Evolutionary conservation across 2,113 vertebrate genomes (phyloP), one percentile per base, ranked within the genome.

Genomic region (Malurus melanocephalus): DNA sequence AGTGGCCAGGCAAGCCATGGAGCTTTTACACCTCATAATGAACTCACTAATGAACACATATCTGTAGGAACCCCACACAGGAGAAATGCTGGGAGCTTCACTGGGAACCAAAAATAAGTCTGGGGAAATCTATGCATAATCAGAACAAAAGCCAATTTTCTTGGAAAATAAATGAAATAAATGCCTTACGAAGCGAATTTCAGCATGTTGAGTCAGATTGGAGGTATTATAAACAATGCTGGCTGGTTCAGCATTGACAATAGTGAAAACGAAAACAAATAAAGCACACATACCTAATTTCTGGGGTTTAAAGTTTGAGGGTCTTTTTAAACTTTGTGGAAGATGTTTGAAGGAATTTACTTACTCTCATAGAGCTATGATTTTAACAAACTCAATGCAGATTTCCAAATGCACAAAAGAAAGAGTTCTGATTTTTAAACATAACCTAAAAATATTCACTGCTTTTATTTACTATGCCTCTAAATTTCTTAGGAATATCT

Each of bases 401-500:
- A 42, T 56, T 89, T 85, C 28, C 61, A 72, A 93, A 83, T 1
- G 6, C 52, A 80, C 17, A 45, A 82, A 87, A 53, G 13, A 85
- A 78, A 78, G 48, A 69, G 15, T 72, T 65, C 21, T 61, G 33
- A n/a, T 86, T 28, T 28, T 89, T 38, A 75, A 91, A 80, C 32
- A 78, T 10, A 48, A 67, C 11, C 40, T 68, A 60, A 75, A 94
- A 91, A 53, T 40, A 85, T 10, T 75, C 68, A 33, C 30, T 75
- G 38, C 32, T 89, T 78, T 69, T 91, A 71, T 57, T 92, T 75
- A 85, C 53, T 78, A 61, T 68, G 53, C 80, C 60, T 42, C 68
- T 83, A 15, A 91, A 89, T 49, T 75, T 83, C 85, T 96, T 83
- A 71, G 46, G 42, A 66, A 91, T 91, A 77, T 30, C 43, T 77